Evolutionary conservation across 2,797 vertebrate genomes (phyloP).

Genomic region (Microctenopoma lineatum): DNA sequence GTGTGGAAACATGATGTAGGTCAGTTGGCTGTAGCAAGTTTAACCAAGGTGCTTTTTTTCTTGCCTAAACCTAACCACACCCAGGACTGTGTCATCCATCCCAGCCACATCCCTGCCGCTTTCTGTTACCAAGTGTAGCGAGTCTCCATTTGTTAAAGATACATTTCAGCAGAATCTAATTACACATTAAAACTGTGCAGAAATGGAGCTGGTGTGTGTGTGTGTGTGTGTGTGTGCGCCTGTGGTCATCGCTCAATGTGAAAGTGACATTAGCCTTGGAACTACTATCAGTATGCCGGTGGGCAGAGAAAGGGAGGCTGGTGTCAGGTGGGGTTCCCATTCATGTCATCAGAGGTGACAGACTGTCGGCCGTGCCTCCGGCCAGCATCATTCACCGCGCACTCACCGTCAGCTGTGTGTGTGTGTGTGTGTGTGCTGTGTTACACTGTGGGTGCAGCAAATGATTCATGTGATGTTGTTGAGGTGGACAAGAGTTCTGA

Average conservation of each 20-base stretch:
- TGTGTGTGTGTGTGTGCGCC: neutral
- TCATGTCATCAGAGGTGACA: conserved; percentile 72
- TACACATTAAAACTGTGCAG: too few relatives aligned
- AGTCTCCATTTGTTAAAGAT: too few relatives aligned
- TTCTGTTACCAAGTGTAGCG: too few relatives aligned
- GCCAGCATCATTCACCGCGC: conserved; percentile 56
- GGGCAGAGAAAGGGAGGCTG: conserved; percentile 57
- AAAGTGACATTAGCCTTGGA: conserved; percentile 63
- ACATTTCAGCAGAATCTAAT: too few relatives aligned
- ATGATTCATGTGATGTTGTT: conserved; percentile 62
- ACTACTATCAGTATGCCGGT: conserved; percentile 50
- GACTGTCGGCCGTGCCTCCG: conserved; percentile 61
- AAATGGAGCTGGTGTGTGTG: neutral
- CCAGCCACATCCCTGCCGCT: too few relatives aligned
- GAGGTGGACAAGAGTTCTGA: conserved; percentile 51
- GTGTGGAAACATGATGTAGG: conserved; percentile 12
- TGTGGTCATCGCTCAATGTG: conserved; percentile 56
- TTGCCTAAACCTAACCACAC: too few relatives aligned
- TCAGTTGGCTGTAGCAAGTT: conserved; percentile 6
- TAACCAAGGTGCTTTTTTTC: too few relatives aligned
- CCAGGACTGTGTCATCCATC: too few relatives aligned
- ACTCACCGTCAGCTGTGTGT: conserved; percentile 2
- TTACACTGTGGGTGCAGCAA: conserved; percentile 24
- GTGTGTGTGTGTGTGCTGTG: conserved; percentile 9
- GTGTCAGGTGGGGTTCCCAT: conserved; percentile 73